Base-by-base conservation (phyloP, 1,140 invertebrate genomes). In the Oncopodura yosiiana region DNA sequence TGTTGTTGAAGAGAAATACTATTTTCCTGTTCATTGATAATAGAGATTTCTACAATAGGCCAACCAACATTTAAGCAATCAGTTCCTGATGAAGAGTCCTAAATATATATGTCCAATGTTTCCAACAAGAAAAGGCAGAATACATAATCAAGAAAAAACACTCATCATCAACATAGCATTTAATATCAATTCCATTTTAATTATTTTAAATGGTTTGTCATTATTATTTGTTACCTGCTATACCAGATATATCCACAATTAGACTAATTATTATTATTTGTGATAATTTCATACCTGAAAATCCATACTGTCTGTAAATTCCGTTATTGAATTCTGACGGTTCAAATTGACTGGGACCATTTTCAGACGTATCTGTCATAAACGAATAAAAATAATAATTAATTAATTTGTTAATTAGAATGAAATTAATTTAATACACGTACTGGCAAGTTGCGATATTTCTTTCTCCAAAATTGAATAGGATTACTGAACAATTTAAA, bases 401-500 rank as follows among this genome's bases (percentile, higher is more conserved):
- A 1, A 41, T 26, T 11, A 39, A 3, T 27, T 24, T n/a, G 18
- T 27, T 16, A 18, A 23, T 37, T 29, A 24, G 12, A 3, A 30
- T 46, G 38, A 8, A 46, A 18, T 2, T 24, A 32, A 48, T 8
- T 19, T 18, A 4, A 11, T 19, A 29, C 12, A 30, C 48, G 51
- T 48, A 64, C 62, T 11, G 51, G 24, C 14, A 34, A 16, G 24
- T 54, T 56, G n/a, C 46, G 53, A 30, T 57, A 81, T 61, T 80
- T 81, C 64, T 81, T 79, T 66, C 88, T 89, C 79, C 80, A 83
- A 53, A 93, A 77, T 53, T 81, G 81, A 53, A 94, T 80, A 2
- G 91, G 85, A 66, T 84, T 84, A 63, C 84, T 82, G 64, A 82
- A 82, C 65, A 94, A 75, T 69, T 91, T 88, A 41, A 95, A 79